Percentiles rank a stretch among this genome's conserved stretches.
Conservation (phyloP, 2,888 invertebrate genomes). For the Tetrapedia diversipes region DNA sequence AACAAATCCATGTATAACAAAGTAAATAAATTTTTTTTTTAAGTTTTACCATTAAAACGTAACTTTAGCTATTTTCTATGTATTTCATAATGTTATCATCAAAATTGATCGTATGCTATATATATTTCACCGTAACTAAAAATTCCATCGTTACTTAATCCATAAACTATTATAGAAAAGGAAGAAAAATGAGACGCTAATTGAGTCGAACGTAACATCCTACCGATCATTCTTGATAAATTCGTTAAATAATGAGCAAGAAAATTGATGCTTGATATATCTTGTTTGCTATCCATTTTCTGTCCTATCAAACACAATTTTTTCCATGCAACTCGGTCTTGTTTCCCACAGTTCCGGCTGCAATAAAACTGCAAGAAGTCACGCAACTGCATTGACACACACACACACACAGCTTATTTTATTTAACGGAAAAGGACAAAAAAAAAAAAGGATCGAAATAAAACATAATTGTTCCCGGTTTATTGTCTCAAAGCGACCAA, state of each 20-base stretch:
- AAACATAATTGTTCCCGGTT: constrained; percentile 7
- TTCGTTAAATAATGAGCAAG: constrained; percentile 7
- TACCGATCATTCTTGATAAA: background rate
- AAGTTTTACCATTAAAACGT: background rate
- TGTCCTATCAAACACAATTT: background rate
- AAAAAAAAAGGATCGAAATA: too few relatives aligned
- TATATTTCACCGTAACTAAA: background rate
- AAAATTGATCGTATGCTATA: too few relatives aligned
- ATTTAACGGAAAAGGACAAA: background rate
- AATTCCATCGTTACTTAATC: background rate
- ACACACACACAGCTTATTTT: background rate
- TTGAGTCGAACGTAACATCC: background rate
- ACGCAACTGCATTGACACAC: too few relatives aligned
- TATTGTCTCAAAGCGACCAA: constrained; percentile 15
- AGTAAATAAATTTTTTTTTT: background rate
- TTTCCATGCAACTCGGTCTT: background rate
- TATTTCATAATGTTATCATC: background rate
- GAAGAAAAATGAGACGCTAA: background rate
- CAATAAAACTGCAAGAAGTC: constrained; percentile 23
- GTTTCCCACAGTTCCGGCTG: constrained; percentile 18
- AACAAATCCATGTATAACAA: too few relatives aligned
- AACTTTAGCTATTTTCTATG: background rate
- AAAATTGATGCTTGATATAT: background rate
- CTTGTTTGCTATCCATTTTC: background rate
- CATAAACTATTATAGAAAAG: too few relatives aligned